Conservation (phyloP, 2,113 vertebrate genomes). For the Scomber colias region DNA sequence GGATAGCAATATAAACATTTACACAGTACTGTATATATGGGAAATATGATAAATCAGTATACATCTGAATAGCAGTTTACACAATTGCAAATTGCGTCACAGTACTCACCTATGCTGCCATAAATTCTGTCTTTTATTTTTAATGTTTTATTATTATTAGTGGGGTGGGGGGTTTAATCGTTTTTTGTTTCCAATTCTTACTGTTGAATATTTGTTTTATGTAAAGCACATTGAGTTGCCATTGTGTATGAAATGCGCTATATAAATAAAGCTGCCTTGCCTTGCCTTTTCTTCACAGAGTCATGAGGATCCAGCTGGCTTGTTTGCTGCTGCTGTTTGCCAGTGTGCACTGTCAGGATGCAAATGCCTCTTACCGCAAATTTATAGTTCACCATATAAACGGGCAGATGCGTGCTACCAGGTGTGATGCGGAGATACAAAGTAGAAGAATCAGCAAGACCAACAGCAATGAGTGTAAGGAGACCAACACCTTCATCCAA, state of each 20-base stretch:
- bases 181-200: no score
- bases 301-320: conserved; percentile 41
- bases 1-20: no score
- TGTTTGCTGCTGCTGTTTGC: conserved; percentile 52
- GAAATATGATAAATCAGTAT: no score
- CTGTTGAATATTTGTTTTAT: no score
- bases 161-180: no score
- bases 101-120: fast-evolving
- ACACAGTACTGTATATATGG: no score
- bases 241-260: no score
- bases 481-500: conserved; percentile 53
- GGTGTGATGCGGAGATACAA: conserved; percentile 1
- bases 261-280: no score
- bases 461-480: conserved; percentile 21
- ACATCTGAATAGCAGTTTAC: no score
- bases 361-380: fast-evolving
- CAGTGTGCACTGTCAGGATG: conserved; percentile 13
- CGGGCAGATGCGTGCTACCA: fast-evolving
- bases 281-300: conserved; percentile 17
- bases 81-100: no score
- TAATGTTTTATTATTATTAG: no score
- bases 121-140: background rate
- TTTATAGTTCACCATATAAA: conserved; percentile 48
- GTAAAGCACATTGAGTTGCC: no score
- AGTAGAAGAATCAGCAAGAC: fast-evolving